phyloP scores from a whole-genome alignment of 2,888 invertebrate genomes.

The Scaptomyza reducta region DNA sequence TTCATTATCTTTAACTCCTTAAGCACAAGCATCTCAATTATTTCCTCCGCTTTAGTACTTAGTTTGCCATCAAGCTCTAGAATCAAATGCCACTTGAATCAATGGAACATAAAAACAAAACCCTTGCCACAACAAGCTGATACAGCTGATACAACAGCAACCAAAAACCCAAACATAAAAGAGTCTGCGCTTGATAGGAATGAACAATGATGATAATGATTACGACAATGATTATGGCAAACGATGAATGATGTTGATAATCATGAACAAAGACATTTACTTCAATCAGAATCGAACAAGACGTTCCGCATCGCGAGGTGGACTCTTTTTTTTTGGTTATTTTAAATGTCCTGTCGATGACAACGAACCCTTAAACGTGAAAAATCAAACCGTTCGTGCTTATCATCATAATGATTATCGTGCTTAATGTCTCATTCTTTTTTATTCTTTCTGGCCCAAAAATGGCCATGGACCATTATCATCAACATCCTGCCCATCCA shows the following conservation, averaged over 20 bases:
- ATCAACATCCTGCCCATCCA: not conserved
- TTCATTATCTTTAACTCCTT: not conserved
- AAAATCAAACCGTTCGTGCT: constrained; percentile 75
- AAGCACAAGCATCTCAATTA: not conserved
- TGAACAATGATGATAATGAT: constrained; percentile 29
- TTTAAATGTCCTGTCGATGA: constrained; percentile 61
- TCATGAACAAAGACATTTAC: constrained; percentile 26
- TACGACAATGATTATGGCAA: constrained; percentile 19
- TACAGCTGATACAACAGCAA: constrained; percentile 4
- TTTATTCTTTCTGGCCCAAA: not conserved
- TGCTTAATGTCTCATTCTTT: constrained; percentile 53
- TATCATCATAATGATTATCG: constrained; percentile 76
- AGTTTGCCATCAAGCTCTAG: constrained; percentile 3
- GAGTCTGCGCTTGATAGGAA: constrained; percentile 34
- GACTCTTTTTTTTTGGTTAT: not conserved
- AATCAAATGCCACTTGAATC: constrained; percentile 24
- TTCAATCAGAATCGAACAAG: constrained; percentile 4
- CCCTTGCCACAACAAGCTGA: constrained; percentile 15
- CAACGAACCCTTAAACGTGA: constrained; percentile 61
- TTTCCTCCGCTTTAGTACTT: not conserved
- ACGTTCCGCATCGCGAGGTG: not conserved
- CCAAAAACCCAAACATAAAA: constrained; percentile 16
- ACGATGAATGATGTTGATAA: constrained; percentile 22
- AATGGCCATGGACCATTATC: constrained; percentile 47
- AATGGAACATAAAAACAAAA: constrained; percentile 23